Conservation (phyloP, 2,888 invertebrate species). For the Diaperis boleti region DNA sequence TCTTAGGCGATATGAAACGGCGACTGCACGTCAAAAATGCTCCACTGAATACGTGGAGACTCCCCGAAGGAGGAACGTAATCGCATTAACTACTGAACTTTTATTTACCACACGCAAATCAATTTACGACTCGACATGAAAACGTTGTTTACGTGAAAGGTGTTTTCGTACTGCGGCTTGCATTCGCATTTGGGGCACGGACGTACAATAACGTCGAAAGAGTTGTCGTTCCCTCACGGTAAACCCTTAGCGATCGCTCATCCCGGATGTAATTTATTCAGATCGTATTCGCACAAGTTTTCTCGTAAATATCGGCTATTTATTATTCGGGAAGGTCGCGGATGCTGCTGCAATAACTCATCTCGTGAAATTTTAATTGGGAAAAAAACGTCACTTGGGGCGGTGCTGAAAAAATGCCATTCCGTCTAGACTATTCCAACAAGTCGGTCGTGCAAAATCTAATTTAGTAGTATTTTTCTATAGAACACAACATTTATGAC, state of each 20-base stretch:
- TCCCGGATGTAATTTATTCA: slow-evolving; percentile 25
- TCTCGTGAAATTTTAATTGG: neutral
- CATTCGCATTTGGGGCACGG: slow-evolving; percentile 46
- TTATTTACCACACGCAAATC: slow-evolving; percentile 16
- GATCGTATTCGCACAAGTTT: slow-evolving; percentile 25
- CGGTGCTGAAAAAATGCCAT: too few relatives aligned
- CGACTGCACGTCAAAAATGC: slow-evolving; percentile 4
- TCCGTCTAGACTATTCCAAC: too few relatives aligned
- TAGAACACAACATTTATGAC: too few relatives aligned
- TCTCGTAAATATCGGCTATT: slow-evolving; percentile 8
- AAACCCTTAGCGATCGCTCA: slow-evolving; percentile 31
- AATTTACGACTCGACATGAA: slow-evolving; percentile 21
- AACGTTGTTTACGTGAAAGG: slow-evolving; percentile 46
- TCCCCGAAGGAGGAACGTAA: slow-evolving; percentile 6
- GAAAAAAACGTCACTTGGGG: too few relatives aligned
- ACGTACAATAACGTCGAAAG: slow-evolving; percentile 42
- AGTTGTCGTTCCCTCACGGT: slow-evolving; percentile 24
- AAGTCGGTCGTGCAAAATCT: too few relatives aligned
- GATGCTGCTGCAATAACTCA: slow-evolving; percentile 13
- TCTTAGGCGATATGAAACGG: slow-evolving; percentile 42
- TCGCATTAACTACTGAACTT: slow-evolving; percentile 4
- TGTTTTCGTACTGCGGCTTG: slow-evolving; percentile 34
- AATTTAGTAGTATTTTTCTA: too few relatives aligned
- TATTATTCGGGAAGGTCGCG: neutral
- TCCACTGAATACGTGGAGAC: slow-evolving; percentile 3